Conservation (phyloP, 2,888 invertebrate genomes). For the Xestia xanthographa region DNA sequence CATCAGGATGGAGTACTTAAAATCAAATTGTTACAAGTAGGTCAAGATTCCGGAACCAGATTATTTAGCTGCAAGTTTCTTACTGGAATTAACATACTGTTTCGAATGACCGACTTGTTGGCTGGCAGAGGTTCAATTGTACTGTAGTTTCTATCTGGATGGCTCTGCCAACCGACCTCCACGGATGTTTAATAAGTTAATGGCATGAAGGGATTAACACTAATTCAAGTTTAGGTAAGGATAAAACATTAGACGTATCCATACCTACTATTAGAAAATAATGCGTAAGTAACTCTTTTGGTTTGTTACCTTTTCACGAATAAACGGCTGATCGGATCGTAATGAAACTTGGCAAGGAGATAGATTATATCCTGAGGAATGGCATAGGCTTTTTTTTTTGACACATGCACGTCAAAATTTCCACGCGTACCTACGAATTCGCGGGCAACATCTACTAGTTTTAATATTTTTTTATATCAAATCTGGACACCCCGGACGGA, state of each 20-base stretch:
- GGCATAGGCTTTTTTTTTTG: not conserved
- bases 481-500: not conserved
- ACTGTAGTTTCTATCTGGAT: not conserved
- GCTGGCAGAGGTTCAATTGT: constrained; percentile 38
- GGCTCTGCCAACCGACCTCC: not conserved
- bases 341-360: not conserved
- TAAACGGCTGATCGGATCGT: not conserved
- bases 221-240: not conserved
- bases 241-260: not conserved
- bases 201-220: not conserved
- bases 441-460: not conserved
- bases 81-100: constrained; percentile 54
- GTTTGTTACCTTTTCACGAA: no score
- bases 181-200: not conserved
- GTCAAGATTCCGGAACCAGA: constrained; percentile 60
- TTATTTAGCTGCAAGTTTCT: constrained; percentile 54
- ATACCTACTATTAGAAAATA: no score
- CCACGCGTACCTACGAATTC: not conserved
- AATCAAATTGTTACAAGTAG: constrained; percentile 57
- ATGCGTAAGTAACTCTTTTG: no score
- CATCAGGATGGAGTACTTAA: constrained; percentile 43
- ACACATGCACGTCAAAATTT: not conserved
- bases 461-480: not conserved
- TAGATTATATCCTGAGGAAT: no score
- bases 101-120: constrained; percentile 31